Evolutionary conservation across 2,797 vertebrate genomes (phyloP).

Genomic region (Spinus olivaceus): DNA sequence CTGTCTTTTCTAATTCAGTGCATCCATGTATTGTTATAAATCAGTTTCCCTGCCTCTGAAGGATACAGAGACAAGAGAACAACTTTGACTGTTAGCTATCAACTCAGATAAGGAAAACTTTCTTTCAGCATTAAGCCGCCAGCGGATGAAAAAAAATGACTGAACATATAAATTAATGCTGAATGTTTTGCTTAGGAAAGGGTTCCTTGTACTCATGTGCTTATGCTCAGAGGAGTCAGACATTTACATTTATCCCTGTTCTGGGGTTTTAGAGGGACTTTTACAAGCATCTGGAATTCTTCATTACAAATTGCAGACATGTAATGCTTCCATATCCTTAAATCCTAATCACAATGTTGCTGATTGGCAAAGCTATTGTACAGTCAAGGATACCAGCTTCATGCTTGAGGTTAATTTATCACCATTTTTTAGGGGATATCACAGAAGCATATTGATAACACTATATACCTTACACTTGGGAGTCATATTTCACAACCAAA

Average conservation of each 20-base stretch:
- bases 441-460: neutral
- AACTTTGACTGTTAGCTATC: conserved; percentile 69
- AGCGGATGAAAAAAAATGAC: conserved; percentile 40
- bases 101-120: conserved; percentile 67
- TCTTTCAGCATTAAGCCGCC: conserved; percentile 54
- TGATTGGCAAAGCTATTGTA: neutral
- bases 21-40: conserved; percentile 77
- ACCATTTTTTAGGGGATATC: neutral
- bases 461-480: neutral
- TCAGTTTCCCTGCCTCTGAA: conserved; percentile 71
- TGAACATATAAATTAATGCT: conserved; percentile 45
- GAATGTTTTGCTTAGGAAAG: neutral
- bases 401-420: neutral
- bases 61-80: conserved; percentile 68
- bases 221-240: neutral
- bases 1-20: conserved; percentile 82
- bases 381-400: neutral
- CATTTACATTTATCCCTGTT: neutral
- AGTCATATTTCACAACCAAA: neutral
- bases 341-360: neutral
- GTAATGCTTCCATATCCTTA: neutral
- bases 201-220: neutral
- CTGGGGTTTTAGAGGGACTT: neutral
- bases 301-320: neutral
- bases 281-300: neutral